Evolutionary conservation across 2,113 vertebrate genomes (phyloP).

Genomic region (Oreocharis arfaki): DNA sequence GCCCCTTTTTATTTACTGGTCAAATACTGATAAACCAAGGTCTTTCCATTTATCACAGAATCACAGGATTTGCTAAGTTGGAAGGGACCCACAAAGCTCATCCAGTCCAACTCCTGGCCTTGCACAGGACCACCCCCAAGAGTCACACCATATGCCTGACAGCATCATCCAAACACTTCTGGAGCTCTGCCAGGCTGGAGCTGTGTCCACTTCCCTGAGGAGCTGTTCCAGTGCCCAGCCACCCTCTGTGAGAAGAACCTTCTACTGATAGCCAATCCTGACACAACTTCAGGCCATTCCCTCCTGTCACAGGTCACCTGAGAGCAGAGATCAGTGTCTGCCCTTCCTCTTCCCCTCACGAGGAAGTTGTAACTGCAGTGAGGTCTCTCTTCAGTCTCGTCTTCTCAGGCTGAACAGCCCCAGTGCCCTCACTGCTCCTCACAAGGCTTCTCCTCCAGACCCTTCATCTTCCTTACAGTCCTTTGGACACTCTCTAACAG

Average conservation of each 20-base stretch:
- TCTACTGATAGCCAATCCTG: background rate
- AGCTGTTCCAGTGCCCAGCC: background rate
- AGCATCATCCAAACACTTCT: background rate
- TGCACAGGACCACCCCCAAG: background rate
- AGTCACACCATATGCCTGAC: background rate
- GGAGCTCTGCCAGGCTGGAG: background rate
- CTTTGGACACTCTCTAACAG: background rate
- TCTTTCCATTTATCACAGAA: background rate
- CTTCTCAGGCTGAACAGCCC: background rate
- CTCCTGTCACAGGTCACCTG: background rate
- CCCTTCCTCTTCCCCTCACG: background rate
- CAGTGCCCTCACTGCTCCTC: background rate
- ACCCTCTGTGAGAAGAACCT: background rate
- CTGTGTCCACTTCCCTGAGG: background rate
- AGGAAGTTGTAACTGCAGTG: background rate
- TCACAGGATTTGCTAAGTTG: background rate
- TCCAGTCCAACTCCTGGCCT: background rate
- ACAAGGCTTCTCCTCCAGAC: background rate
- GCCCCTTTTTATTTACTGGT: background rate
- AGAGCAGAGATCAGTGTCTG: background rate
- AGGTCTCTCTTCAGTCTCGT: background rate
- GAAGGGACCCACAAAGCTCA: background rate
- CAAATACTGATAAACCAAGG: background rate
- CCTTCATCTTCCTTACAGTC: background rate
- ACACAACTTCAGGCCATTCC: background rate